Evolutionary conservation across 2,797 vertebrate genomes (phyloP).

Genomic region (Perodicticus potto): DNA sequence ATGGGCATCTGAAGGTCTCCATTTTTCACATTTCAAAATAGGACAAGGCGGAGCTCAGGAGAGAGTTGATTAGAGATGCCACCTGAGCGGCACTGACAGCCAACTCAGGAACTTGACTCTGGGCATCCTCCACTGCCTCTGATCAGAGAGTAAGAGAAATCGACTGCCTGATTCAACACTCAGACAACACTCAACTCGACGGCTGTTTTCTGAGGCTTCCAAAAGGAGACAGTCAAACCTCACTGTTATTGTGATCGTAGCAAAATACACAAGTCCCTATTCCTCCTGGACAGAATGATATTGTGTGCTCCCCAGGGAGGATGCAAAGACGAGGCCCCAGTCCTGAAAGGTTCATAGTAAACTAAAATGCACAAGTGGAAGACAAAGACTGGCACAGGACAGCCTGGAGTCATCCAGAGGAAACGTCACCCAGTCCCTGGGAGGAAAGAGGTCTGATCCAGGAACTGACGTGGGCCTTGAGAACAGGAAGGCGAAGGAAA

Average conservation of each 20-base stretch:
- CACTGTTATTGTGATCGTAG: neutral
- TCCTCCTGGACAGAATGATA: neutral
- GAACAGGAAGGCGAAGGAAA: neutral
- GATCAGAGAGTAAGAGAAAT: neutral
- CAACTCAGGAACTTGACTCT: neutral
- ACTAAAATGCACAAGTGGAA: accelerated
- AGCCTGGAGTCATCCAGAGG: neutral
- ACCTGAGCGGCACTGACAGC: neutral
- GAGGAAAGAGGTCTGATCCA: constrained; percentile 27
- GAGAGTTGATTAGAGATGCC: neutral
- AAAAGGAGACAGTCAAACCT: neutral
- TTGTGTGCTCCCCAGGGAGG: neutral
- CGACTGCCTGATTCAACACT: neutral
- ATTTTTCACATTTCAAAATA: neutral
- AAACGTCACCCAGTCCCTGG: neutral
- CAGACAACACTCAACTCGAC: neutral
- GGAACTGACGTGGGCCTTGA: neutral
- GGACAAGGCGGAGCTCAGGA: neutral
- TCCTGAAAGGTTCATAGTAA: neutral
- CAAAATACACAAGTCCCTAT: neutral
- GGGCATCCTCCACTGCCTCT: neutral
- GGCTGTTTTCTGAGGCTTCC: neutral
- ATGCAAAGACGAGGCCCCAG: neutral
- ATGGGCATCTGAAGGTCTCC: neutral
- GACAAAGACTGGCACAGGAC: neutral